Evolutionary conservation across 2,797 vertebrate genomes (phyloP).

Genomic region (Karalla daura): DNA sequence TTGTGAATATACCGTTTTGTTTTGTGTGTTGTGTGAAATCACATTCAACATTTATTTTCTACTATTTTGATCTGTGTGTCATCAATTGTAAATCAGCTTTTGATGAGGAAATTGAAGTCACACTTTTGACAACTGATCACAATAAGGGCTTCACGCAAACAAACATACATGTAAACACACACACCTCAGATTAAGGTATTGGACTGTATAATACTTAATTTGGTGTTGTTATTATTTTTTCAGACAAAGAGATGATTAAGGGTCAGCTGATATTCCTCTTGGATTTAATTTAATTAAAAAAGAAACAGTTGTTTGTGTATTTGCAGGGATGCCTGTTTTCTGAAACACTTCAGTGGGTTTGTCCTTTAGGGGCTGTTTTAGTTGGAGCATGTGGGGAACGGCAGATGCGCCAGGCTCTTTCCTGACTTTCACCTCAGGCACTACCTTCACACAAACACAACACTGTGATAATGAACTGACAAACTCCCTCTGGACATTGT

Average conservation of each 20-base stretch:
- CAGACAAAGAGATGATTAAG: conserved; percentile 49
- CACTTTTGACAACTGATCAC: conserved; percentile 65
- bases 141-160: conserved; percentile 66
- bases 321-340: conserved; percentile 38
- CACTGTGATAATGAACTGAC: conserved; percentile 28
- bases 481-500: conserved; percentile 38
- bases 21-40: too few species aligned
- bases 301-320: conserved; percentile 56
- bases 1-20: too few species aligned
- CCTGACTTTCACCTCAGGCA: conserved; percentile 24
- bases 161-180: too few species aligned
- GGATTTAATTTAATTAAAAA: conserved; percentile 71
- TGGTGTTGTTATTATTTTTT: conserved; percentile 72
- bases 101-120: conserved; percentile 47
- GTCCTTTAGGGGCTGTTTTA: conserved; percentile 47
- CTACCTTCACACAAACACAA: conserved; percentile 15
- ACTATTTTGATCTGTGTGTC: too few species aligned
- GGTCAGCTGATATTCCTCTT: conserved; percentile 39
- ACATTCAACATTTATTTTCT: too few species aligned
- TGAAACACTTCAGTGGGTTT: conserved; percentile 28
- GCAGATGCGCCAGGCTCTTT: conserved; percentile 34
- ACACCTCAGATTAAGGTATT: conserved; percentile 36
- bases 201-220: conserved; percentile 60
- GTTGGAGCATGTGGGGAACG: conserved; percentile 27
- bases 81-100: too few species aligned